Base-by-base conservation (phyloP, 1,140 invertebrate genomes). In the Eumeta japonica region DNA sequence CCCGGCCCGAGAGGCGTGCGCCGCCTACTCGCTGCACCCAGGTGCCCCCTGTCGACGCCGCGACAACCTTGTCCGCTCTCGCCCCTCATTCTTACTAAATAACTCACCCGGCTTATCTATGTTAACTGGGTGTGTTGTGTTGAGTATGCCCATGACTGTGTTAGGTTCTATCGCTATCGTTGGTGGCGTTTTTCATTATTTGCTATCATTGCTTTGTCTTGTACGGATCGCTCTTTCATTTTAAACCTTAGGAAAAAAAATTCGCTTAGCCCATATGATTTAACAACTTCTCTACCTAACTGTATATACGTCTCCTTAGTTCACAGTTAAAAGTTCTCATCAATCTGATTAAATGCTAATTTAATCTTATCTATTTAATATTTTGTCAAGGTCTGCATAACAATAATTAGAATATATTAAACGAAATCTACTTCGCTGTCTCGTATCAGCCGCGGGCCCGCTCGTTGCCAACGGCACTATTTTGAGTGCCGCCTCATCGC, bases 401-500 rank as follows among this genome's bases (percentile, higher is more conserved):
- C n/a, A n/a, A n/a, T n/a, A n/a, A n/a, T n/a, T n/a, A n/a, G n/a
- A n/a, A n/a, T n/a, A n/a, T 40, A 46, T 43, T 39, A 48, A 48
- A 47, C 44, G 44, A 32, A 16, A 38, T 43, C 31, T 36, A 33
- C 30, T 11, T 16, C 28, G 36, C 24, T 13, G 30, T 31, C 18
- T 36, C 29, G 38, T 35, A 45, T 24, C n/a, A 24, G 43, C 43
- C 30, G 45, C 44, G 56, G 51, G 43, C 41, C 41, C 37, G 39
- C 40, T 39, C 36, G 57, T 48, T 70, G 68, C 68, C 65, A 70
- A 66, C 58, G 41, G 39, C 29, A 28, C 58, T 73, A 73, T 73
- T 73, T 57, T 58, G 39, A 43, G 43, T 43, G 39, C 43, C 41
- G 54, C 54, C 54, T 53, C 48, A 39, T 52, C 62, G 43, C 68